Evolutionary conservation across 2,888 invertebrate genomes (phyloP).

Genomic region (Nephrotoma guestfalica): DNA sequence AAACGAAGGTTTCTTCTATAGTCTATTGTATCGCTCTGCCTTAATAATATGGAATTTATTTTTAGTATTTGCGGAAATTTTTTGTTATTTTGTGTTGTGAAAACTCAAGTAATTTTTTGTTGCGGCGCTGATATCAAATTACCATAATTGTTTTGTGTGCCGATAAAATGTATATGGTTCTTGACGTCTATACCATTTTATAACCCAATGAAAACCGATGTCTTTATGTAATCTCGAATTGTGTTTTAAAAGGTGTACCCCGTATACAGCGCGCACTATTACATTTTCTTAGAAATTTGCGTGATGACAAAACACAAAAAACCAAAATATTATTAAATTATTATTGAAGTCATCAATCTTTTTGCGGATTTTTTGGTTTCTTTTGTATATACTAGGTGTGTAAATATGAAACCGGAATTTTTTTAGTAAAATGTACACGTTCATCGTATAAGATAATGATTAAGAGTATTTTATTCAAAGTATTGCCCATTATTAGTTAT

Average conservation of each 20-base stretch:
- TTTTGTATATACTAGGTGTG: background rate
- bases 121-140: background rate
- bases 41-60: background rate
- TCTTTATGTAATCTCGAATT: background rate
- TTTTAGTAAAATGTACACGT: too few relatives aligned
- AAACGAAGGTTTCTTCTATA: background rate
- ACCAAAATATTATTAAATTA: background rate
- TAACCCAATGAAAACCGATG: background rate
- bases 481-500: too few relatives aligned
- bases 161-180: background rate
- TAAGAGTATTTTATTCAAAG: too few relatives aligned
- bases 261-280: background rate
- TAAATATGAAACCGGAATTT: too few relatives aligned
- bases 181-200: background rate
- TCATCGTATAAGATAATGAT: too few relatives aligned
- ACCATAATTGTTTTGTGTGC: background rate
- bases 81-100: background rate
- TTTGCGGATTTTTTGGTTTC: background rate
- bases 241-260: background rate
- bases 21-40: background rate
- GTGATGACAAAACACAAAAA: background rate
- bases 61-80: background rate
- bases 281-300: background rate
- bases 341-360: background rate
- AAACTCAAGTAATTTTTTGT: background rate